A percentile compares a stretch with the other conserved stretches of the same genome.
Conservation (phyloP, 2,888 invertebrate genomes). For the Rhimphoctona megacephalus region DNA sequence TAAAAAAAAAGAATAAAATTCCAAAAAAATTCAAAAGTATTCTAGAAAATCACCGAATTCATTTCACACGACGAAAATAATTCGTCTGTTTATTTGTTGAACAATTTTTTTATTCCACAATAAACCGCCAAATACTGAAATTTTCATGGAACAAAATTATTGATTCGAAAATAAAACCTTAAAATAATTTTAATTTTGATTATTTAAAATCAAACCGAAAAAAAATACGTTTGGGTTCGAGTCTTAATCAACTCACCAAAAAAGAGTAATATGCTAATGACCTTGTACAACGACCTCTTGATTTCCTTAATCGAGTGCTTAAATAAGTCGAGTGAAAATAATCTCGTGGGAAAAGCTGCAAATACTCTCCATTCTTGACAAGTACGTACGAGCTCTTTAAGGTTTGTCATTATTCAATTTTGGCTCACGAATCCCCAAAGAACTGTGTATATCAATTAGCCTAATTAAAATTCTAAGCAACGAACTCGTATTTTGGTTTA, state of each 20-base stretch:
- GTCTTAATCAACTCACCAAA: background rate
- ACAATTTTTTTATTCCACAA: background rate
- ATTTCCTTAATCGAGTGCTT: constrained; percentile 15
- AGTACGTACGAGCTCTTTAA: constrained; percentile 37
- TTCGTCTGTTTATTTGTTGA: no score
- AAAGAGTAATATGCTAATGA: background rate
- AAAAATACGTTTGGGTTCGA: background rate
- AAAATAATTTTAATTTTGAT: background rate
- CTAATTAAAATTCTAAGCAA: constrained; percentile 32
- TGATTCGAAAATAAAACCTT: background rate
- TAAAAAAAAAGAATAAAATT: no score
- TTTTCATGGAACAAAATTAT: background rate
- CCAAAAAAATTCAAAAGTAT: no score
- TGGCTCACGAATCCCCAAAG: background rate
- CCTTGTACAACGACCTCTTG: background rate
- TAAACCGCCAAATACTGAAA: background rate
- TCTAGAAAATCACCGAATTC: no score
- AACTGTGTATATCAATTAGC: constrained; percentile 29
- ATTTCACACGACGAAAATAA: no score
- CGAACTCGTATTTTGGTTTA: constrained; percentile 1
- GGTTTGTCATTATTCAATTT: constrained; percentile 47
- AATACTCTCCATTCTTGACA: constrained; percentile 29
- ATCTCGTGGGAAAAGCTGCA: constrained; percentile 41
- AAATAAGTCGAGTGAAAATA: constrained; percentile 12
- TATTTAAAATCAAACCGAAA: background rate